Percentiles rank a stretch among this genome's conserved stretches.
phyloP scores from a whole-genome alignment of 2,888 invertebrate genomes.

The Seira sanloemensis region DNA sequence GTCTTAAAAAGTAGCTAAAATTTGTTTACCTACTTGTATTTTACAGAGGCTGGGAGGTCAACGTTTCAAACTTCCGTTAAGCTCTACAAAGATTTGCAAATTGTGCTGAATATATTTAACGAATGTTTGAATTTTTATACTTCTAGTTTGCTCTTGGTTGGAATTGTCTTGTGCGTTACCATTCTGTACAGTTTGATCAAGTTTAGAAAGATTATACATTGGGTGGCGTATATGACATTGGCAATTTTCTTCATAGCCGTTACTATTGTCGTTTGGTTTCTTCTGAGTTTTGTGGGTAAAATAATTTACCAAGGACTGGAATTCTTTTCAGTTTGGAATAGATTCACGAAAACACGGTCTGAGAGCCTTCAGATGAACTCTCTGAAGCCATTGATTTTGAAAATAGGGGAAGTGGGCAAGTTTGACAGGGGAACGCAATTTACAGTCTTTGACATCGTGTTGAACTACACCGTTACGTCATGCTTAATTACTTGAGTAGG shows the following conservation, averaged over 20 bases:
- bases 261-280: neutral
- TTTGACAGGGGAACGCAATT: neutral
- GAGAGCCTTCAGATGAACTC: neutral
- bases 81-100: neutral
- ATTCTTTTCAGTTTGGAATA: slow-evolving; percentile 10
- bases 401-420: neutral
- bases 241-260: neutral
- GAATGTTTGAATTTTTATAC: neutral
- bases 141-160: slow-evolving; percentile 10
- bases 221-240: neutral
- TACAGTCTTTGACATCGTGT: slow-evolving; percentile 14
- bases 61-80: neutral
- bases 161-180: neutral
- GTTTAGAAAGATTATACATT: neutral
- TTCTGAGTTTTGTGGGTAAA: neutral
- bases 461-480: slow-evolving; percentile 20
- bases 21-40: no score
- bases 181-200: slow-evolving; percentile 15
- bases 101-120: neutral
- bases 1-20: no score
- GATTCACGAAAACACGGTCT: neutral
- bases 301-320: neutral
- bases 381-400: neutral
- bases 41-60: no score
- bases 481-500: no score